Percentiles rank a stretch among this genome's conserved stretches.
Evolutionary conservation across 2,888 invertebrate genomes (phyloP).

Genomic region (Diarsia dahlii): DNA sequence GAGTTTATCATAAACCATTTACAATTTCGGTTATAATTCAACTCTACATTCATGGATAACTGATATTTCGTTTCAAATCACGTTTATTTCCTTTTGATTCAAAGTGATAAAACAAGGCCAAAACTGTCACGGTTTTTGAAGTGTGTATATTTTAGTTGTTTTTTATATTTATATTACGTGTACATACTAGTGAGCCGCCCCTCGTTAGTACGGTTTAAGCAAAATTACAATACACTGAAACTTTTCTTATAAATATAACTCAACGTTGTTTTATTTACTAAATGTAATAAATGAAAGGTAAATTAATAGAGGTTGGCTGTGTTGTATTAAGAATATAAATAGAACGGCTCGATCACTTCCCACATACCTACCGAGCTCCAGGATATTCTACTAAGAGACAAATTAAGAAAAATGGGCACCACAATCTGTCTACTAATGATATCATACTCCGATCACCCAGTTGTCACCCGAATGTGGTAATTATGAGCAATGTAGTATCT

Average conservation of each 20-base stretch:
- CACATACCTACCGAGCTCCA: neutral
- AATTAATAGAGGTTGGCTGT: neutral
- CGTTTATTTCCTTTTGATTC: slow-evolving; percentile 64
- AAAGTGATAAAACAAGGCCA: slow-evolving; percentile 54
- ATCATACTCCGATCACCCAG: slow-evolving; percentile 14
- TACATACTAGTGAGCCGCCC: neutral
- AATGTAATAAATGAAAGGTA: slow-evolving; percentile 5
- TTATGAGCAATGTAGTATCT: slow-evolving; percentile 26
- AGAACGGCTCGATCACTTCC: slow-evolving; percentile 29
- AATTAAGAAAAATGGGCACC: slow-evolving; percentile 23
- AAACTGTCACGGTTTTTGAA: slow-evolving; percentile 17
- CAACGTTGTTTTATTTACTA: neutral
- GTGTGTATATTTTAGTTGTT: neutral
- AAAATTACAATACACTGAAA: neutral
- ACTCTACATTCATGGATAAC: slow-evolving; percentile 70
- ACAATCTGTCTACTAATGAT: slow-evolving; percentile 21
- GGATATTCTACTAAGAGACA: neutral
- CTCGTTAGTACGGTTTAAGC: neutral
- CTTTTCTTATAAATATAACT: neutral
- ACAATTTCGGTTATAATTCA: slow-evolving; percentile 70
- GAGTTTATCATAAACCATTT: slow-evolving; percentile 78
- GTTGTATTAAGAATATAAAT: slow-evolving; percentile 1
- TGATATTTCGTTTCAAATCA: slow-evolving; percentile 70
- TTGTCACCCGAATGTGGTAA: slow-evolving; percentile 20
- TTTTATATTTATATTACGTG: neutral